Base-by-base conservation (phyloP, 1,140 invertebrate species). In the Delia radicum region DNA sequence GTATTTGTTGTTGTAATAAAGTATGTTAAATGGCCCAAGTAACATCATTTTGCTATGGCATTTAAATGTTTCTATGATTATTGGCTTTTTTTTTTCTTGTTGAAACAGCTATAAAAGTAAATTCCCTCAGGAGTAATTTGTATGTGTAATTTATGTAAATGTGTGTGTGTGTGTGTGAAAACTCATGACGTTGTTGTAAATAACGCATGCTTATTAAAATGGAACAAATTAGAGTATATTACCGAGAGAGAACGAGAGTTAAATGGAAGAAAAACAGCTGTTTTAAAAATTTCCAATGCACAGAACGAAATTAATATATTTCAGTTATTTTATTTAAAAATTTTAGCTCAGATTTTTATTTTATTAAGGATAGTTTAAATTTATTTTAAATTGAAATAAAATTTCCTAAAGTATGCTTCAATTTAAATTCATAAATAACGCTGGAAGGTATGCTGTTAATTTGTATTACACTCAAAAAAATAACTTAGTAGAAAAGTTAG, bases 21-120 rank as follows among this genome's bases (percentile, higher is more conserved):
- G 28, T 12, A 69, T 69, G 65, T 69, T 69, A 69, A 69, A 69
- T 69, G 65, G 65, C 10, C 29, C 65, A 24, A 69, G 31, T 55
- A 55, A 55, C 48, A 55, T 21, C 1, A 8, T 8, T 55, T 21
- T 55, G 5, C 8, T 21, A 21, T 55, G n/a, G n/a, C n/a, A n/a
- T n/a, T n/a, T n/a, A n/a, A n/a, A n/a, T n/a, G n/a, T n/a, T n/a
- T n/a, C n/a, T n/a, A n/a, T n/a, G n/a, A n/a, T n/a, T n/a, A n/a
- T n/a, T n/a, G n/a, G n/a, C n/a, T n/a, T n/a, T n/a, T n/a, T n/a
- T n/a, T n/a, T n/a, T n/a, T n/a, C n/a, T n/a, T n/a, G n/a, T n/a
- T n/a, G n/a, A n/a, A n/a, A n/a, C n/a, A n/a, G n/a, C n/a, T n/a
- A 1, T 4, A 28, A 63, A 63, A 62, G 4, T 24, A 24, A n/a